A percentile compares a stretch with the other conserved stretches of the same genome.
phyloP scores from a whole-genome alignment of 2,797 vertebrate genomes.

The Liparis tanakae region DNA sequence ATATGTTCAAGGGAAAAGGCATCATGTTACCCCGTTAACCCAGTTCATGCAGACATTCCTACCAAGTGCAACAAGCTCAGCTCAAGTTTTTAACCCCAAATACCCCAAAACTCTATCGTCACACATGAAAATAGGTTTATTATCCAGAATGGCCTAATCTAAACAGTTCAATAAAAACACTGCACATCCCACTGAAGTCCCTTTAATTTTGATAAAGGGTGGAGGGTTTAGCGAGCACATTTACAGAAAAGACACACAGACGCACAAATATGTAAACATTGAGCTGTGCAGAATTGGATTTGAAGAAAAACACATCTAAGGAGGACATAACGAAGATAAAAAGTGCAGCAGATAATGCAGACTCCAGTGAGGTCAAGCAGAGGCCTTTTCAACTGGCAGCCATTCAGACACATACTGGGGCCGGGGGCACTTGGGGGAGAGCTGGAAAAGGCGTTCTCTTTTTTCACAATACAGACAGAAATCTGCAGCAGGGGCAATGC shows the following conservation, averaged over 20 bases:
- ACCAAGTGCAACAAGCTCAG: constrained; percentile 7
- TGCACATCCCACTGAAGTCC: background rate
- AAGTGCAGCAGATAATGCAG: constrained; percentile 61
- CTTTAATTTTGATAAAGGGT: background rate
- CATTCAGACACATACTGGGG: constrained; percentile 6
- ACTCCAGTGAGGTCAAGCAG: constrained; percentile 60
- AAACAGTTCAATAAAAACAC: constrained; percentile 20
- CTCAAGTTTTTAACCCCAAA: constrained; percentile 4
- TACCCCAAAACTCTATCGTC: constrained; percentile 2
- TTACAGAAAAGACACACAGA: background rate
- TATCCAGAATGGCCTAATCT: constrained; percentile 18
- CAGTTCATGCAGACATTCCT: background rate
- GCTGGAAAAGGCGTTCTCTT: background rate
- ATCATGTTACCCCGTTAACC: background rate
- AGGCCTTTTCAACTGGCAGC: constrained; percentile 41
- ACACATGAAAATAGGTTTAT: constrained; percentile 3
- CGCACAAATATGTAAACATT: background rate
- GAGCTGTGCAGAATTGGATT: constrained; percentile 8
- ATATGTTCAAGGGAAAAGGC: background rate
- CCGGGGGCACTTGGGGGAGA: background rate
- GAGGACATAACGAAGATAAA: constrained; percentile 41
- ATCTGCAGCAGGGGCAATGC: background rate
- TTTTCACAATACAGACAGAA: constrained; percentile 22
- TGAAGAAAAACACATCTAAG: constrained; percentile 24
- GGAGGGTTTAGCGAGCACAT: constrained; percentile 2